Percentiles rank a stretch among this genome's conserved stretches.
Conservation (phyloP, 2,113 vertebrate species). For the Cottus gobio region DNA sequence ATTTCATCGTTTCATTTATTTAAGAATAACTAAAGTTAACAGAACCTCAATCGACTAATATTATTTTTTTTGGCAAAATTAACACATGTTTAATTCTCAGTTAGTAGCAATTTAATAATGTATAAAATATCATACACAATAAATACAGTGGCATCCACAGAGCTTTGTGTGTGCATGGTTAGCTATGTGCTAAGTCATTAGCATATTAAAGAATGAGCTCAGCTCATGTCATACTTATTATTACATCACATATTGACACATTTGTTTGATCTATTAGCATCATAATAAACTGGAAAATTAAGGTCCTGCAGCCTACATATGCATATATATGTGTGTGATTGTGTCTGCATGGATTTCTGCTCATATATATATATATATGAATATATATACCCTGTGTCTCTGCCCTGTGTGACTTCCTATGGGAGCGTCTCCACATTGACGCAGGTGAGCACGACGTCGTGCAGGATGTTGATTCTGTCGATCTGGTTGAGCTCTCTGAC, state of each 20-base stretch:
- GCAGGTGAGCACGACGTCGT: slow-evolving; percentile 80
- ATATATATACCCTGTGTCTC: too few relatives aligned
- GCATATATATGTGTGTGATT: neutral
- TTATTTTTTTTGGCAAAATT: neutral
- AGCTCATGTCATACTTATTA: slow-evolving; percentile 40
- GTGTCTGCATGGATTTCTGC: neutral
- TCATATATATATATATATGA: too few relatives aligned
- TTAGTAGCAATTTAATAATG: slow-evolving; percentile 43
- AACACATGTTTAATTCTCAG: neutral
- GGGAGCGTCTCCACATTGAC: slow-evolving; percentile 82
- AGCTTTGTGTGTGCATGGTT: slow-evolving; percentile 7
- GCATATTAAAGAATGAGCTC: slow-evolving; percentile 36
- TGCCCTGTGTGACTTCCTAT: slow-evolving; percentile 39
- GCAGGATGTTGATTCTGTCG: slow-evolving; percentile 83
- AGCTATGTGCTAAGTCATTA: slow-evolving; percentile 3
- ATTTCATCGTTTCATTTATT: slow-evolving; percentile 53
- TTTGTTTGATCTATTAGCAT: neutral
- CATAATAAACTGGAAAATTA: neutral
- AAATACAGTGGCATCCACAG: slow-evolving; percentile 23
- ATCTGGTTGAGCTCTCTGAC: slow-evolving; percentile 83
- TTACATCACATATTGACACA: neutral
- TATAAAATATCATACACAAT: slow-evolving; percentile 24
- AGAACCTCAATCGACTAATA: neutral
- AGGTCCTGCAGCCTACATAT: neutral
- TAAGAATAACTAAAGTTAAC: slow-evolving; percentile 13